These are phyloP conservation scores for Ennomos fuscantarius DNA, from an alignment of 2,888 invertebrate genomes.

Conservation along the genomic window DNA sequence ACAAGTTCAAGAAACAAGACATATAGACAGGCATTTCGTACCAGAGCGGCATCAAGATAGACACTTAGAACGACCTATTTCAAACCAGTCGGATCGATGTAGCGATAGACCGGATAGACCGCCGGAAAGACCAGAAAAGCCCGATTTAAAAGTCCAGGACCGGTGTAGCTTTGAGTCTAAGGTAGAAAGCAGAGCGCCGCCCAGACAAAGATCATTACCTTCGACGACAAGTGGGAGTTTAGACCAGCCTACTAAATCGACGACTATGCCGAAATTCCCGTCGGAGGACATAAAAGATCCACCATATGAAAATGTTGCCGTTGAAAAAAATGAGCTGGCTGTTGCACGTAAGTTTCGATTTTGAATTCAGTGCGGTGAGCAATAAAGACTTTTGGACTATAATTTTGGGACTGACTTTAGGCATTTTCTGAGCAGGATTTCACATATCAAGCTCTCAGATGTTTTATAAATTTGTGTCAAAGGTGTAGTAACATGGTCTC, in stretches of 20 bases:
- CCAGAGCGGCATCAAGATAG: constrained; percentile 35
- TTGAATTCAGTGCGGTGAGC: background rate
- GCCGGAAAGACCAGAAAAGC: constrained; percentile 54
- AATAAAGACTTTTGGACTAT: too few species aligned
- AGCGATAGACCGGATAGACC: constrained; percentile 66
- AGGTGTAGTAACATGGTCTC: too few species aligned
- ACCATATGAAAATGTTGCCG: constrained; percentile 74
- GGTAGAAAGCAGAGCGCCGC: constrained; percentile 66
- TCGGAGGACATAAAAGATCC: constrained; percentile 73
- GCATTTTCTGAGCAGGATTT: too few species aligned
- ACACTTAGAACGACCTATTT: constrained; percentile 36
- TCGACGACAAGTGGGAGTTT: constrained; percentile 65
- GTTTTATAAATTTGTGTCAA: too few species aligned
- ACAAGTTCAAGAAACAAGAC: constrained; percentile 12
- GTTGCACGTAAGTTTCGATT: constrained; percentile 63
- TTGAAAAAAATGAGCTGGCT: constrained; percentile 71
- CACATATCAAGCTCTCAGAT: too few species aligned
- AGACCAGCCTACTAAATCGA: constrained; percentile 83
- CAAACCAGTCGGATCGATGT: constrained; percentile 23
- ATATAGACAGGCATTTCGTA: constrained; percentile 29
- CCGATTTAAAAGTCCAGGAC: constrained; percentile 46
- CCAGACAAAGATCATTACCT: constrained; percentile 73
- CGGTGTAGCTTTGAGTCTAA: constrained; percentile 53
- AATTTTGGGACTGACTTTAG: too few species aligned
- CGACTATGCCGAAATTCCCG: constrained; percentile 85